These are phyloP conservation scores for Gastrophryne carolinensis DNA, from an alignment of 2,797 vertebrate species.

Conservation along the genomic window DNA sequence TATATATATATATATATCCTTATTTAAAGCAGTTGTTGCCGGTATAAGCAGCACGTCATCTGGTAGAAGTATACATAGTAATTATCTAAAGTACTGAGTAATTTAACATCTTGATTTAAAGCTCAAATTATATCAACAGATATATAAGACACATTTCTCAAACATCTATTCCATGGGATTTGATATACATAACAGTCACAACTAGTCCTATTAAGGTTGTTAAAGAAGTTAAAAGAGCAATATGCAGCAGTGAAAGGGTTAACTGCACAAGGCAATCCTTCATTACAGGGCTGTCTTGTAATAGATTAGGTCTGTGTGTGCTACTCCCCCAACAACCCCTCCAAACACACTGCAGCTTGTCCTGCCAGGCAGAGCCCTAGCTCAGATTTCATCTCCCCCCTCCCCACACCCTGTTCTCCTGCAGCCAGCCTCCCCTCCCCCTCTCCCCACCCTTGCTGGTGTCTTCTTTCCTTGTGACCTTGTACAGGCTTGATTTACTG, in stretches of 20 bases:
- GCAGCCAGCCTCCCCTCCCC: constrained; percentile 8
- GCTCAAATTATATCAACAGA: too few relatives aligned
- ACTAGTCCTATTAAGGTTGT: too few relatives aligned
- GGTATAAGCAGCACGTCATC: too few relatives aligned
- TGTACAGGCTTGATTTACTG: constrained; percentile 50
- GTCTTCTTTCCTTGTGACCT: constrained; percentile 54
- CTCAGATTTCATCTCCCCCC: constrained; percentile 41
- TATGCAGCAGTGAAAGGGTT: constrained; percentile 15
- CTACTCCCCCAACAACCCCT: constrained; percentile 34
- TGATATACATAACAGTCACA: too few relatives aligned
- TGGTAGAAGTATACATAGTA: too few relatives aligned
- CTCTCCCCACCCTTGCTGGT: constrained; percentile 33
- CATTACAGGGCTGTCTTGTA: constrained; percentile 44
- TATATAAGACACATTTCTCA: too few relatives aligned
- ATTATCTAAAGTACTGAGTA: too few relatives aligned
- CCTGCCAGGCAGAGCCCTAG: constrained; percentile 49
- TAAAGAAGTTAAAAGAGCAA: too few relatives aligned
- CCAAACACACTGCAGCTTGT: constrained; percentile 50
- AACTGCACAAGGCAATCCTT: constrained; percentile 16
- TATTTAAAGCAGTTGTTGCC: too few relatives aligned
- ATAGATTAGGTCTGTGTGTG: constrained; percentile 40
- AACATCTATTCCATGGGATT: too few relatives aligned
- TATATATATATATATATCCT: too few relatives aligned
- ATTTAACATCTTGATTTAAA: too few relatives aligned
- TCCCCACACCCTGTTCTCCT: constrained; percentile 9